Conservation (phyloP, 2,888 invertebrate genomes). For the Hirtodrosophila cameraria region DNA sequence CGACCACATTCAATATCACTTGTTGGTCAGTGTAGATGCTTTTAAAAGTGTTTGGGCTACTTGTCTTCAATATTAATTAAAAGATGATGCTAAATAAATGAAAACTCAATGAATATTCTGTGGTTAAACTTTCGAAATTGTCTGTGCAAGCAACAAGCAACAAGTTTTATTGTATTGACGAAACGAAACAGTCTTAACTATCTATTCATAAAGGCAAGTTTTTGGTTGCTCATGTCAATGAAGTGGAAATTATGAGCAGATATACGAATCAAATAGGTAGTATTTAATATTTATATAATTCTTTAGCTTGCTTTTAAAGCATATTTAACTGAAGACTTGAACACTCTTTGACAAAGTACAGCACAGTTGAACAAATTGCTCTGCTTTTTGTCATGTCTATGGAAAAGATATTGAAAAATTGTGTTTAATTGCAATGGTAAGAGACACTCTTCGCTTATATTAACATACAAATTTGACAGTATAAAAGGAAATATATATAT, state of each 20-base stretch:
- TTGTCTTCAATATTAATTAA: slow-evolving; percentile 19
- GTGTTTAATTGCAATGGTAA: too few species aligned
- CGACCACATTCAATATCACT: slow-evolving; percentile 54
- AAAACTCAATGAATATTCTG: slow-evolving; percentile 39
- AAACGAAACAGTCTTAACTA: background rate
- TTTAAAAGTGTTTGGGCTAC: slow-evolving; percentile 1
- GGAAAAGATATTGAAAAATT: too few species aligned
- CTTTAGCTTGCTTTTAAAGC: too few species aligned
- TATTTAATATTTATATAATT: too few species aligned
- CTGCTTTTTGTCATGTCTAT: too few species aligned
- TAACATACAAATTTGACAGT: too few species aligned
- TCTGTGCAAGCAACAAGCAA: background rate
- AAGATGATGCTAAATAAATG: slow-evolving; percentile 34
- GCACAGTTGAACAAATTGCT: too few species aligned
- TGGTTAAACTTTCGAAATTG: slow-evolving; percentile 18
- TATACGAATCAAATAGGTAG: too few species aligned
- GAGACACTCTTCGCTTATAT: too few species aligned
- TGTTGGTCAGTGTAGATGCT: slow-evolving; percentile 41
- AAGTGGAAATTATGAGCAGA: background rate
- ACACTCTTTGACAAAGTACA: too few species aligned
- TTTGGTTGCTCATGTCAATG: background rate
- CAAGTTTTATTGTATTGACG: background rate
- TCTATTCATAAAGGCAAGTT: background rate
- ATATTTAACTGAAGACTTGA: too few species aligned
- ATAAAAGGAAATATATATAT: too few species aligned